phyloP scores from a whole-genome alignment of 2,113 vertebrate genomes.

The Osmerus mordax region DNA sequence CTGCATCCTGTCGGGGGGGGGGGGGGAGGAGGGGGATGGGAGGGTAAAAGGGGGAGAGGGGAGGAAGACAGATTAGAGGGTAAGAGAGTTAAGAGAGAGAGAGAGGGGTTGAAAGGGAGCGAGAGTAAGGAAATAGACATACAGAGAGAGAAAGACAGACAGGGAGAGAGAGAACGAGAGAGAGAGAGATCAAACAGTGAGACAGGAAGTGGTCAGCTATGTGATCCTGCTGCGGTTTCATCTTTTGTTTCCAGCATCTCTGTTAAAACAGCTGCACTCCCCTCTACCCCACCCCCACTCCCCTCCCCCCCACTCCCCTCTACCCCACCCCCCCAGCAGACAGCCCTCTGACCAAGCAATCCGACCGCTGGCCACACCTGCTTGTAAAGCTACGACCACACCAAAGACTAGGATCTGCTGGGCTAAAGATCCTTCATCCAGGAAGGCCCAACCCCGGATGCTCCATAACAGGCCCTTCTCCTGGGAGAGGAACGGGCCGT shows the following conservation, averaged over 20 bases:
- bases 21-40: neutral
- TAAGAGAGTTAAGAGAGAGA: neutral
- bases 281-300: neutral
- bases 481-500: too few species aligned
- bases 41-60: neutral
- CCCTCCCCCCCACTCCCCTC: neutral
- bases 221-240: neutral
- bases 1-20: slow-evolving; percentile 79
- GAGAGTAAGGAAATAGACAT: neutral
- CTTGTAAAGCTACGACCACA: neutral
- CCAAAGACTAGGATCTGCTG: too few species aligned
- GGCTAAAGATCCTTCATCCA: too few species aligned
- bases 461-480: too few species aligned
- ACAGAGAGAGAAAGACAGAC: slow-evolving; percentile 18
- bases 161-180: slow-evolving; percentile 16
- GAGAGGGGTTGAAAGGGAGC: slow-evolving; percentile 13
- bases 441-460: too few species aligned
- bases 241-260: slow-evolving; percentile 14
- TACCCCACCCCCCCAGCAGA: neutral
- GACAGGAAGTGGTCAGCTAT: too few species aligned
- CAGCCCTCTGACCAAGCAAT: too few species aligned
- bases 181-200: too few species aligned
- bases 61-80: neutral
- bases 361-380: neutral
- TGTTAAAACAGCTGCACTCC: slow-evolving; percentile 29